These are phyloP conservation scores for Orthosia incerta DNA, from an alignment of 2,888 invertebrate genomes.

Conservation along the genomic window DNA sequence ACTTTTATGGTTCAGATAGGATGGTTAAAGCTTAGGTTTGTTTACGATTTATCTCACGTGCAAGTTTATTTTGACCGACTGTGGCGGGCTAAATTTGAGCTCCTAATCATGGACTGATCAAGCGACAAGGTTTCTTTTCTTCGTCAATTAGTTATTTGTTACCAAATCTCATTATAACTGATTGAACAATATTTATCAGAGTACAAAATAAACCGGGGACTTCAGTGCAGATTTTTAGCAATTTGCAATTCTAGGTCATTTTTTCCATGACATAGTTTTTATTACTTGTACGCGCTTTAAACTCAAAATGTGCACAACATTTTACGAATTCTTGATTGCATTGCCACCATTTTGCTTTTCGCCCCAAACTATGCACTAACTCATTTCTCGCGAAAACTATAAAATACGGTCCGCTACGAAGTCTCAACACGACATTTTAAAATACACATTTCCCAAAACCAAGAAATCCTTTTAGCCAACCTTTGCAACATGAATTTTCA, in stretches of 20 bases:
- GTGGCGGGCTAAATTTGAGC: neutral
- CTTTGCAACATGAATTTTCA: conserved; percentile 68
- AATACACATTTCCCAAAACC: conserved; percentile 67
- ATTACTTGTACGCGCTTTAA: conserved; percentile 28
- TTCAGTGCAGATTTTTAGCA: neutral
- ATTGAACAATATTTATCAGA: neutral
- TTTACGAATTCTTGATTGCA: conserved; percentile 49
- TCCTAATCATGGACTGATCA: neutral
- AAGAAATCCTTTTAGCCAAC: conserved; percentile 70
- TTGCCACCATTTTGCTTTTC: conserved; percentile 52
- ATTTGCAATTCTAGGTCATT: conserved; percentile 7
- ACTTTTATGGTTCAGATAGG: neutral
- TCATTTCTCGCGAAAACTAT: conserved; percentile 58
- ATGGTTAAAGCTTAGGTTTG: no score
- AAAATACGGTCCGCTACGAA: conserved; percentile 58
- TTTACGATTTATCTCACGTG: neutral
- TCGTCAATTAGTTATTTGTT: neutral
- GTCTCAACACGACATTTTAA: conserved; percentile 67
- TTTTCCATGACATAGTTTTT: neutral
- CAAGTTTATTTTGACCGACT: neutral
- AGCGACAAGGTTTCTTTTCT: neutral
- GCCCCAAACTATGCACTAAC: conserved; percentile 55
- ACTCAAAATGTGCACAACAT: conserved; percentile 36
- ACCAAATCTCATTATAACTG: neutral
- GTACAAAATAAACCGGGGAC: neutral